phyloP scores from a whole-genome alignment of 2,888 invertebrate genomes.

The Diarsia dahlii region DNA sequence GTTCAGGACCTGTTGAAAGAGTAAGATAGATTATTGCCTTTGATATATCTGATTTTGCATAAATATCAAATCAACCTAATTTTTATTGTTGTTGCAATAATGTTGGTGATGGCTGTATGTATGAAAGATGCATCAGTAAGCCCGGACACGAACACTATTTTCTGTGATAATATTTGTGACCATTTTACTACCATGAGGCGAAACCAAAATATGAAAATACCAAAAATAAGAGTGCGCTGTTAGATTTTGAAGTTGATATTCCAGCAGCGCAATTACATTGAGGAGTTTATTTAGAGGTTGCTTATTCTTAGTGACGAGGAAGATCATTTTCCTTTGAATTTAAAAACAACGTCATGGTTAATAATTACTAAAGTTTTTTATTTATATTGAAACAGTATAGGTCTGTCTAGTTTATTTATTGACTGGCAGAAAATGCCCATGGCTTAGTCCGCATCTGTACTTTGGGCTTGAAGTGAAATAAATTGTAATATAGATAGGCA shows the following conservation, averaged over 20 bases:
- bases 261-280: background rate
- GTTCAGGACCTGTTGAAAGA: constrained; percentile 93
- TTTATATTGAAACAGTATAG: background rate
- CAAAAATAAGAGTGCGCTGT: background rate
- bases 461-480: too few relatives aligned
- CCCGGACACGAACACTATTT: too few relatives aligned
- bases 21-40: background rate
- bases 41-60: background rate
- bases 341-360: background rate
- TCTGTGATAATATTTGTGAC: too few relatives aligned
- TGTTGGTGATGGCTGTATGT: background rate
- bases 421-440: too few relatives aligned
- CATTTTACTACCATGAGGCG: background rate
- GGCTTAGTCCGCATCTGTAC: too few relatives aligned
- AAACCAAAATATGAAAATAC: too few relatives aligned
- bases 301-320: background rate
- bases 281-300: background rate
- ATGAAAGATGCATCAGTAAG: background rate
- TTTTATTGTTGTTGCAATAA: background rate
- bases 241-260: background rate
- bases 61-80: background rate
- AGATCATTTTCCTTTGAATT: background rate
- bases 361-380: background rate
- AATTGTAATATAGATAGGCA: too few relatives aligned
- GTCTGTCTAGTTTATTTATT: too few relatives aligned